Evolutionary conservation across 2,113 vertebrate species (phyloP), one percentile per base, ranked within the genome.

Genomic region (Caloenas nicobarica): DNA sequence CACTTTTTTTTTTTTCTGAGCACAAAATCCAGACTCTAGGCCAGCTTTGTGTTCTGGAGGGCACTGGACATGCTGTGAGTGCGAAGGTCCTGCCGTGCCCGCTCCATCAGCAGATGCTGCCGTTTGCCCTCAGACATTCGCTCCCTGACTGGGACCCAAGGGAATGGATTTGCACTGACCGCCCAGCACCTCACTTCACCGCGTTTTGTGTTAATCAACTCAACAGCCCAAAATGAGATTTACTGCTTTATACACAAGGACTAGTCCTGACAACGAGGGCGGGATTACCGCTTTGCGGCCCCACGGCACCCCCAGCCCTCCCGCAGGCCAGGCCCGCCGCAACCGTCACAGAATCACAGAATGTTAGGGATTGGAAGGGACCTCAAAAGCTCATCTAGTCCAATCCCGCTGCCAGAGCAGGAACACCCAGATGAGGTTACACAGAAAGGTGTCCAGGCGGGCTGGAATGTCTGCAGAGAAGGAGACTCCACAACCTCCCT

Each of bases 31-130:
- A 46, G 54, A 5, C 40, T 19, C 7, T 1, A 48, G 36, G 56
- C 22, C 56, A 31, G 64, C 23, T 10, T 16, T 24, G 6, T 28
- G 40, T 26, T 10, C 80, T 5, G n/a, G 3, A 33, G 80, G 54
- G 13, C 62, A 11, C 62, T 1, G 11, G 9, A 1, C 7, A 6
- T 18, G n/a, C 1, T 0, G 18, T 1, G 19, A 7, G 18, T 8
- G 33, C 3, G 6, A 2, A 7, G 28, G 53, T 48, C 31, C 16
- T 19, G 69, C 26, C 5, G 7, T 0, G 18, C 16, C 33, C 16
- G 3, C 57, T 3, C 9, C 38, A 13, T 0, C 13, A 4, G 11
- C 1, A 26, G 46, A 19, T 1, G 53, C n/a, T 5, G 4, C 70
- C 12, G 29, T 1, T 2, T 4, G 23, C 64, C 50, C 42, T 19